These are phyloP conservation scores for Hyles lineata DNA, from an alignment of 2,888 invertebrate genomes.

Conservation along the genomic window DNA sequence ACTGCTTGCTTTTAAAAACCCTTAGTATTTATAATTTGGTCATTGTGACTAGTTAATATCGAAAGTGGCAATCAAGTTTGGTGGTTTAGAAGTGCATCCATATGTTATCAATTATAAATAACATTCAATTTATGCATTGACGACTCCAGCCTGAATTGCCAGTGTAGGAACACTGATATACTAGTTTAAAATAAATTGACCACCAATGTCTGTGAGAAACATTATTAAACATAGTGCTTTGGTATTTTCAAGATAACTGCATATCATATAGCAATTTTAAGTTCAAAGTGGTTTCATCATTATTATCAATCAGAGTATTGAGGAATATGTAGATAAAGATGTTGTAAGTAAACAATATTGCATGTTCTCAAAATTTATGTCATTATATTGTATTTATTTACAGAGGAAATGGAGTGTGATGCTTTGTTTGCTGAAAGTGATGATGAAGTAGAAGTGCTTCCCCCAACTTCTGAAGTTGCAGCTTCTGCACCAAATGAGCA, in stretches of 20 bases:
- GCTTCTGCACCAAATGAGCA: constrained; percentile 52
- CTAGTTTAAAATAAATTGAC: background rate
- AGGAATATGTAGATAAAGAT: background rate
- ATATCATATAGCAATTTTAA: background rate
- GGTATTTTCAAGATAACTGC: background rate
- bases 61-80: background rate
- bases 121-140: background rate
- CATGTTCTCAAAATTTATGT: background rate
- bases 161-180: background rate
- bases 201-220: background rate
- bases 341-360: too few relatives aligned
- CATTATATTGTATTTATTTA: constrained; percentile 47
- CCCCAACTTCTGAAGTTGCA: constrained; percentile 54
- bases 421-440: constrained; percentile 87
- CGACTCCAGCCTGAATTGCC: too few relatives aligned
- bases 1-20: background rate
- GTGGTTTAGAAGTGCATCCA: background rate
- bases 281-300: background rate
- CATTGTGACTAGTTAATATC: background rate
- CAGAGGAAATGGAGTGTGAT: constrained; percentile 87
- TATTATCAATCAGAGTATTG: background rate
- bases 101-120: background rate
- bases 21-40: background rate
- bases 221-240: background rate
- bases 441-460: constrained; percentile 83